Percentiles rank a stretch among this genome's conserved stretches.
Evolutionary conservation across 2,113 vertebrate species (phyloP).

Genomic region (Pungitius pungitius): DNA sequence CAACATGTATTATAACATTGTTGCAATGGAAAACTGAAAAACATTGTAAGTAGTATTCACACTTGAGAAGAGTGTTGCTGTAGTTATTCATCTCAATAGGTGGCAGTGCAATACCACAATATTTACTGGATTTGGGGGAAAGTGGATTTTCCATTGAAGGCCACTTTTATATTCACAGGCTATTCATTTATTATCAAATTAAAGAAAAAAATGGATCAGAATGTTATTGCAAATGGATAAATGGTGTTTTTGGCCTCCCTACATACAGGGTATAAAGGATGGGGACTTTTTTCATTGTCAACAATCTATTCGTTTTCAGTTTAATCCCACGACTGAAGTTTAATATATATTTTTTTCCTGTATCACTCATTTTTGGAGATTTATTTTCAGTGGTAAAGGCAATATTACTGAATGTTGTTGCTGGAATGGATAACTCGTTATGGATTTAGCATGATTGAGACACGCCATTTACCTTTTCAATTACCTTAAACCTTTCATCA

Average conservation of each 20-base stretch:
- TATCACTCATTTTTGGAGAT: background rate
- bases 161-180: background rate
- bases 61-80: background rate
- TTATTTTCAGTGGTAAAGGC: background rate
- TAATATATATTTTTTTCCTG: background rate
- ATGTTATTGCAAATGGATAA: constrained; percentile 26
- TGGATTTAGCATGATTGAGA: background rate
- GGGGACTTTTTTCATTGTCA: constrained; percentile 11
- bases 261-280: constrained; percentile 1
- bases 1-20: background rate
- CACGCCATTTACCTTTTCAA: background rate
- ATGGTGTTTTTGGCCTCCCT: constrained; percentile 7
- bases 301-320: constrained; percentile 4
- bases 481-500: constrained; percentile 1
- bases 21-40: background rate
- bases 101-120: constrained; percentile 64
- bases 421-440: constrained; percentile 4
- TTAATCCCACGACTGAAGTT: constrained; percentile 8
- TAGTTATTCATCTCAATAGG: constrained; percentile 57
- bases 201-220: constrained; percentile 14
- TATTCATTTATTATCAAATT: constrained; percentile 14
- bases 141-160: constrained; percentile 1
- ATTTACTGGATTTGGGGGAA: background rate
- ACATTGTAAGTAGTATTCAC: background rate
- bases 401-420: background rate